phyloP scores from a whole-genome alignment of 2,797 vertebrate genomes.

The Monodelphis domestica region DNA sequence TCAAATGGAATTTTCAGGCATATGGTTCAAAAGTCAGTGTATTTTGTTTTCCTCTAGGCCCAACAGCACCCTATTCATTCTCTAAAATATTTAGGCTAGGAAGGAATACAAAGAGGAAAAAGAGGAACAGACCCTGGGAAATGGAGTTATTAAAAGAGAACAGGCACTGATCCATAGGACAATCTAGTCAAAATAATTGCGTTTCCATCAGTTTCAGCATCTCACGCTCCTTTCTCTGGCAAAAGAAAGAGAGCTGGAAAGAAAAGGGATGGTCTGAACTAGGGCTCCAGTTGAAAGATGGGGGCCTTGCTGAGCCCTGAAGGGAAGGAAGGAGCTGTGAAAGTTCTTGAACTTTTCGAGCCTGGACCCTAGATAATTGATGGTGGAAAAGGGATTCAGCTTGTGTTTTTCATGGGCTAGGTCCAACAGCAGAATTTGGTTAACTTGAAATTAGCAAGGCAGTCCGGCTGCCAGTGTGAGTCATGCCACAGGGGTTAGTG shows the following conservation, averaged over 20 bases:
- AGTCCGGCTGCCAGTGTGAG: conserved; percentile 31
- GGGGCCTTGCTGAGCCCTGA: conserved; percentile 14
- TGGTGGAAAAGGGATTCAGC: neutral
- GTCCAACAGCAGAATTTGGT: neutral
- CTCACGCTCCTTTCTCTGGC: conserved; percentile 46
- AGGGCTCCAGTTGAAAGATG: conserved; percentile 45
- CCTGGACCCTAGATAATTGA: neutral
- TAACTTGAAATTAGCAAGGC: conserved; percentile 41
- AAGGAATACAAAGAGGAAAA: neutral
- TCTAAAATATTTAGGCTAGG: neutral
- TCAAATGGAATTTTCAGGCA: neutral
- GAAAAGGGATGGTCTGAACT: conserved; percentile 13
- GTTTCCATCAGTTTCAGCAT: conserved; percentile 53
- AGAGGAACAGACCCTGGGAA: neutral
- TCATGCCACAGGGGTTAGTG: conserved; percentile 19
- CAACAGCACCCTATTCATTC: neutral
- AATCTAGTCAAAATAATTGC: neutral
- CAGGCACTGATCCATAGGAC: conserved; percentile 26
- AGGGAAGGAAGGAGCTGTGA: conserved; percentile 30
- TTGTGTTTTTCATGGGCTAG: conserved; percentile 28
- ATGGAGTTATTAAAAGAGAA: conserved; percentile 13
- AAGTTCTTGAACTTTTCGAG: neutral
- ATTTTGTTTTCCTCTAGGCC: neutral
- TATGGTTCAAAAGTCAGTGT: neutral
- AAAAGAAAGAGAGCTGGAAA: conserved; percentile 53